phyloP scores from a whole-genome alignment of 2,797 vertebrate species.

The Setipinna tenuifilis region DNA sequence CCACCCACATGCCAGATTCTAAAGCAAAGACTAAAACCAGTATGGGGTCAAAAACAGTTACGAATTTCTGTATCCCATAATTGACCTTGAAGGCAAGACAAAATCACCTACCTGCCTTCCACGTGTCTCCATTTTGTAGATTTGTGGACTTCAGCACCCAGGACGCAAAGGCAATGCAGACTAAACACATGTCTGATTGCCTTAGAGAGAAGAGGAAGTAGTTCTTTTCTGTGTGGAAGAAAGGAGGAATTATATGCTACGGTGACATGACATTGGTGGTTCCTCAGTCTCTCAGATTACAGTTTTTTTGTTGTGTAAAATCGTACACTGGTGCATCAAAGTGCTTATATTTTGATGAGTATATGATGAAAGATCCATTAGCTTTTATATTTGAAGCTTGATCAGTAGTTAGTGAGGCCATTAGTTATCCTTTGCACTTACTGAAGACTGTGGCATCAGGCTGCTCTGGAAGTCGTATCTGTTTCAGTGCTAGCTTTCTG shows the following conservation, averaged over 20 bases:
- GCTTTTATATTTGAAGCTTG: not conserved
- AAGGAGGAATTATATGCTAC: constrained; percentile 13
- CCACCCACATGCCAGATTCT: not conserved
- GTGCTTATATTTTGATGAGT: not conserved
- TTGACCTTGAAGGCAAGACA: not conserved
- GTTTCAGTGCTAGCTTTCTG: constrained; percentile 41
- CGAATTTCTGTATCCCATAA: not conserved
- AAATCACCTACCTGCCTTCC: constrained; percentile 87
- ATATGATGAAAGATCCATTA: not conserved
- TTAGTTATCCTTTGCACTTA: constrained; percentile 15
- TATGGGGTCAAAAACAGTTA: not conserved
- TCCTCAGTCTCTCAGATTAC: not conserved
- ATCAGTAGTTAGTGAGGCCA: not conserved
- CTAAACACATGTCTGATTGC: constrained; percentile 92
- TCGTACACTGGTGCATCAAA: not conserved
- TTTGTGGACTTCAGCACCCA: constrained; percentile 92
- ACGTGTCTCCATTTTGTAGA: constrained; percentile 84
- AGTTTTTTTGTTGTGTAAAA: not conserved
- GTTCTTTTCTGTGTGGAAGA: constrained; percentile 64
- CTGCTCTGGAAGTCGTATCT: constrained; percentile 23
- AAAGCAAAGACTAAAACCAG: not conserved
- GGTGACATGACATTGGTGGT: not conserved
- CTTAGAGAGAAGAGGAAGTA: constrained; percentile 67
- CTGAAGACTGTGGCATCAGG: not conserved
- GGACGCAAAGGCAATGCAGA: constrained; percentile 92